These are phyloP conservation scores for Brachycybe producta DNA, from an alignment of 2,888 invertebrate genomes.

Conservation along the genomic window DNA sequence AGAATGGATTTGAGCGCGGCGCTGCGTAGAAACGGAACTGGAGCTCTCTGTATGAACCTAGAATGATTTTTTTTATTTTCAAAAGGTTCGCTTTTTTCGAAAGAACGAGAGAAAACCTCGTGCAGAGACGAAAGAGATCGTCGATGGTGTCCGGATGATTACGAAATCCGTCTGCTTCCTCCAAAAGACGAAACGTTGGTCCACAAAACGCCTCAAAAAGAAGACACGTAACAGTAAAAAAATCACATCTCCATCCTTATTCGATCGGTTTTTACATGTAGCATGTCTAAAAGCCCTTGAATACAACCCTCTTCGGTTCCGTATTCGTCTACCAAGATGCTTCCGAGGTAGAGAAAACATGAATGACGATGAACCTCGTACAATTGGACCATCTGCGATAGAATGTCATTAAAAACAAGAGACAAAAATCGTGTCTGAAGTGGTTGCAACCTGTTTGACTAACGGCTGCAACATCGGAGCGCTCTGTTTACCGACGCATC, in stretches of 20 bases:
- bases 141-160: constrained; percentile 97
- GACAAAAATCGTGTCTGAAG: background rate
- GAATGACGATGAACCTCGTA: constrained; percentile 71
- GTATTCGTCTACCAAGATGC: constrained; percentile 81
- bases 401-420: constrained; percentile 9
- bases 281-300: constrained; percentile 66
- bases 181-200: constrained; percentile 49
- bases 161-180: constrained; percentile 59
- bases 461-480: constrained; percentile 63
- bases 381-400: constrained; percentile 49
- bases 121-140: constrained; percentile 79
- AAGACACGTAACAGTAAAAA: background rate
- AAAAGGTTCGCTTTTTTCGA: background rate
- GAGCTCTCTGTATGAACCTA: constrained; percentile 73
- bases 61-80: background rate
- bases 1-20: constrained; percentile 59
- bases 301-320: constrained; percentile 56
- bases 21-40: constrained; percentile 66
- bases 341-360: constrained; percentile 75
- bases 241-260: background rate
- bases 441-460: constrained; percentile 52
- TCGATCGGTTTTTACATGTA: constrained; percentile 32
- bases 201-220: constrained; percentile 34
- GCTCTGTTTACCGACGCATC: constrained; percentile 68
- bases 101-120: constrained; percentile 36